Evolutionary conservation across 1,140 invertebrate genomes (phyloP).

Genomic region (Hyphantria cunea): DNA sequence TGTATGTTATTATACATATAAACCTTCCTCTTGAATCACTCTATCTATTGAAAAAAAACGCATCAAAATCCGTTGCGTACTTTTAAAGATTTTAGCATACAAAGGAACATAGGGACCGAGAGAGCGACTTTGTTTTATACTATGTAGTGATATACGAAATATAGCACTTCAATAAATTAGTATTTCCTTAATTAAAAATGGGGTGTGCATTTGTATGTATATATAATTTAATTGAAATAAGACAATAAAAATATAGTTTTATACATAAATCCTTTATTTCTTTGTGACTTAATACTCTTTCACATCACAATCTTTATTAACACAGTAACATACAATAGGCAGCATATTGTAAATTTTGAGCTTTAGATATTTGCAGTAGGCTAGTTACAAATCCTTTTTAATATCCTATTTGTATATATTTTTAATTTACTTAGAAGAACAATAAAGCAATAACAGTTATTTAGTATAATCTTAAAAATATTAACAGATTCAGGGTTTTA

Average conservation of each 20-base stretch:
- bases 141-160: too few relatives aligned
- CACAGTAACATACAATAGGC: slow-evolving; percentile 35
- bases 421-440: neutral
- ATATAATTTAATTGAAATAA: too few relatives aligned
- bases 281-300: slow-evolving; percentile 35
- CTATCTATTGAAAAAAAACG: too few relatives aligned
- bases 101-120: too few relatives aligned
- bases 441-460: neutral
- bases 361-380: slow-evolving; percentile 6
- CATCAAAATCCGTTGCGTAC: too few relatives aligned
- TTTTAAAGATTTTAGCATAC: too few relatives aligned
- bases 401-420: neutral
- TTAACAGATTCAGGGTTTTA: neutral
- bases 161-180: too few relatives aligned
- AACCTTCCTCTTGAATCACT: too few relatives aligned
- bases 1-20: too few relatives aligned
- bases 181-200: too few relatives aligned
- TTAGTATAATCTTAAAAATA: neutral
- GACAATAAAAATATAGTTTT: slow-evolving; percentile 28
- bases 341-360: slow-evolving; percentile 15
- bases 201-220: neutral
- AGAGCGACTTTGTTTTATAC: too few relatives aligned
- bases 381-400: neutral
- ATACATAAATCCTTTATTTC: slow-evolving; percentile 37
- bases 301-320: slow-evolving; percentile 48